phyloP scores from a whole-genome alignment of 2,888 invertebrate genomes.

The Caenorhabditis doughertyi region DNA sequence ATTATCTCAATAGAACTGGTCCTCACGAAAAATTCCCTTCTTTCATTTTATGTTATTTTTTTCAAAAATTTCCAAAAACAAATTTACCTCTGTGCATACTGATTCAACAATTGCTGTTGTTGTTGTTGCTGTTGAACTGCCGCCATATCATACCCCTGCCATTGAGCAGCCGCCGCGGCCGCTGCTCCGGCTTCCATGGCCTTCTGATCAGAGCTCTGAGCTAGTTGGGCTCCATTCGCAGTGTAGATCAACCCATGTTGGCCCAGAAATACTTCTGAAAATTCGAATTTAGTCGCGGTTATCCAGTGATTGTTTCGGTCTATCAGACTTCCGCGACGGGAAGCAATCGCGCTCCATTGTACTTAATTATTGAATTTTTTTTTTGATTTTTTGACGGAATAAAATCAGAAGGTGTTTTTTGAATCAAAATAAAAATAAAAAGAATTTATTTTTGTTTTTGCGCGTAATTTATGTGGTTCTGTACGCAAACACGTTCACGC shows the following conservation, averaged over 20 bases:
- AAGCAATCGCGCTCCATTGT: no score
- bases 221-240: constrained; percentile 10
- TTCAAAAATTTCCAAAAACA: background rate
- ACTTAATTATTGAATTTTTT: no score
- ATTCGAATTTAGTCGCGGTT: background rate
- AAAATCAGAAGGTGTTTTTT: no score
- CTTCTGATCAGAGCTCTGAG: constrained; percentile 15
- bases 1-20: background rate
- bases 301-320: no score
- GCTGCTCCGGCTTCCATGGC: constrained; percentile 56
- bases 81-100: constrained; percentile 58
- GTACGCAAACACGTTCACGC: no score
- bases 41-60: background rate
- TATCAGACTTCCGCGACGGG: no score
- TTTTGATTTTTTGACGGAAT: no score
- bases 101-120: constrained; percentile 53
- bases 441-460: no score
- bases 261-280: constrained; percentile 55
- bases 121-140: constrained; percentile 57
- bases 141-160: constrained; percentile 52
- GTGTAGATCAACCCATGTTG: constrained; percentile 64
- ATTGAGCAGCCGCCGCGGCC: constrained; percentile 42
- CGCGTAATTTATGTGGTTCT: no score
- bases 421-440: no score
- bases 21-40: no score